Evolutionary conservation across 2,888 invertebrate genomes (phyloP).

Genomic region (Congeria kusceri): DNA sequence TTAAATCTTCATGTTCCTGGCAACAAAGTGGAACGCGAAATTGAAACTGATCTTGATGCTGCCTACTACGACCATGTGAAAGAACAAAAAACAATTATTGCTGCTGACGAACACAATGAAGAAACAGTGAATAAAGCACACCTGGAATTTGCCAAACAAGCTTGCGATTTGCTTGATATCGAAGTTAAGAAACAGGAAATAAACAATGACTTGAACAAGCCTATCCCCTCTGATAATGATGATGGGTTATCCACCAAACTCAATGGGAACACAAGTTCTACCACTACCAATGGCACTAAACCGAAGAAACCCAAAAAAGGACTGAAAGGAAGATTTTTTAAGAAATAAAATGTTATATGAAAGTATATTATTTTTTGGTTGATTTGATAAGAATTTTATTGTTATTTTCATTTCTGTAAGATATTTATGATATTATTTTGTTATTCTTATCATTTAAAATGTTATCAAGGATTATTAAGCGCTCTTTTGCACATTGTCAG

Average conservation of each 20-base stretch:
- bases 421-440: no score
- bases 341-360: constrained; percentile 27
- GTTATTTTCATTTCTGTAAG: no score
- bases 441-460: no score
- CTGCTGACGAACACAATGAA: constrained; percentile 33
- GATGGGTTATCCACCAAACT: no score
- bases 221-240: no score
- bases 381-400: no score
- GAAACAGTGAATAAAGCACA: constrained; percentile 48
- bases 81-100: constrained; percentile 5
- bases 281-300: constrained; percentile 14
- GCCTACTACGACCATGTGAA: constrained; percentile 45
- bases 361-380: no score
- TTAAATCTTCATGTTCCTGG: constrained; percentile 44
- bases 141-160: constrained; percentile 60
- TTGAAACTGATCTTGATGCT: constrained; percentile 63
- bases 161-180: constrained; percentile 53
- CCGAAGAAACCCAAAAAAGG: constrained; percentile 33
- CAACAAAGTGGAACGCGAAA: constrained; percentile 40
- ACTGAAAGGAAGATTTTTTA: constrained; percentile 52
- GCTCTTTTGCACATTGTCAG: no score
- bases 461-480: no score
- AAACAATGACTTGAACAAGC: constrained; percentile 37
- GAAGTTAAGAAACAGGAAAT: constrained; percentile 55
- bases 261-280: not conserved